A percentile compares a stretch with the other conserved stretches of the same genome.
Evolutionary conservation across 2,888 invertebrate species (phyloP).

Genomic region (Oegoconia quadripuncta): DNA sequence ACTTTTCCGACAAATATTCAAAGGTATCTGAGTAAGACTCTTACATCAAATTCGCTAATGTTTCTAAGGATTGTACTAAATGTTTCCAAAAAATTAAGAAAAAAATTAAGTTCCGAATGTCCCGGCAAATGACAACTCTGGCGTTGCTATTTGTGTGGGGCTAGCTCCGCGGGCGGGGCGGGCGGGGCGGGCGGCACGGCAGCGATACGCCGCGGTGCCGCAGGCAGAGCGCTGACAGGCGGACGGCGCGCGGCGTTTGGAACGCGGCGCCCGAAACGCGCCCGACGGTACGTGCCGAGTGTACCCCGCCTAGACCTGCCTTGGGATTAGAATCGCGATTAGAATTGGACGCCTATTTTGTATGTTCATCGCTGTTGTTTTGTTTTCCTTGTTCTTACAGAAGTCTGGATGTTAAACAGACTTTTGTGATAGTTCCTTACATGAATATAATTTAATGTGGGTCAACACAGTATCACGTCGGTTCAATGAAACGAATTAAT

Average conservation of each 20-base stretch:
- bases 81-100: too few relatives aligned
- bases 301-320: not conserved
- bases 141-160: constrained; percentile 55
- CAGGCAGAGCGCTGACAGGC: constrained; percentile 41
- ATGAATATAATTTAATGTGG: too few relatives aligned
- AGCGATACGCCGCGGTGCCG: constrained; percentile 58
- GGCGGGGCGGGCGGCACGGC: constrained; percentile 29
- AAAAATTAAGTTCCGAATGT: too few relatives aligned
- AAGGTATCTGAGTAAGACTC: too few relatives aligned
- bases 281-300: constrained; percentile 18
- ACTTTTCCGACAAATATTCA: too few relatives aligned
- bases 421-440: too few relatives aligned
- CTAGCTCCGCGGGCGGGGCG: constrained; percentile 38
- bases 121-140: constrained; percentile 35
- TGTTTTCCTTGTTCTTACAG: not conserved
- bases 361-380: not conserved
- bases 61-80: too few relatives aligned
- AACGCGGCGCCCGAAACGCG: constrained; percentile 26
- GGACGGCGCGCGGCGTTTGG: constrained; percentile 18
- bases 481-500: too few relatives aligned
- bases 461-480: too few relatives aligned
- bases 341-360: not conserved
- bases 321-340: not conserved
- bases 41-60: too few relatives aligned
- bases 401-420: too few relatives aligned